These are phyloP conservation scores for Acrocephalus kingi DNA, from an alignment of 2,113 vertebrate species.

Conservation along the genomic window DNA sequence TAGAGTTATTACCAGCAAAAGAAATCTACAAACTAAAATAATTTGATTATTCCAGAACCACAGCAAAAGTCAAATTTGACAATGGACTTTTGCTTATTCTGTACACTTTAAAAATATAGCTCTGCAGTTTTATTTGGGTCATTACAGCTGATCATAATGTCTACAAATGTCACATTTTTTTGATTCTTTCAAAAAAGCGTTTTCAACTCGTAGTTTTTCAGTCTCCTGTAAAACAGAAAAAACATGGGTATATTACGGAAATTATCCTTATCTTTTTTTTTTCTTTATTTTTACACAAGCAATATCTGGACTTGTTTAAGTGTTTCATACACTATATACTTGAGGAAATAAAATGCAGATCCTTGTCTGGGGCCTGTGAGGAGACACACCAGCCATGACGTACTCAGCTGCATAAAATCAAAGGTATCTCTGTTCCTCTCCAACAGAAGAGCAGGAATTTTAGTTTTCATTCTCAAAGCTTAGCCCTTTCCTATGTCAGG, in stretches of 20 bases:
- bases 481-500: not conserved
- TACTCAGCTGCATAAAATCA: not conserved
- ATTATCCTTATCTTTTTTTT: not conserved
- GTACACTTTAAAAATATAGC: not conserved
- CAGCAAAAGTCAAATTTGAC: not conserved
- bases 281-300: not conserved
- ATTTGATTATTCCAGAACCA: not conserved
- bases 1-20: not conserved
- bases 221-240: slow-evolving; percentile 75
- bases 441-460: not conserved
- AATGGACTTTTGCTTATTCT: not conserved
- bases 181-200: slow-evolving; percentile 72
- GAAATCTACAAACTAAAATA: not conserved
- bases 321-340: not conserved
- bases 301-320: not conserved
- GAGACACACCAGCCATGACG: not conserved
- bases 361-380: not conserved
- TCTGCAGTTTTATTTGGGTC: not conserved
- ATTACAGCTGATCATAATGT: not conserved
- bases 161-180: slow-evolving; percentile 52
- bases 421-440: not conserved
- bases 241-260: not conserved
- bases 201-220: slow-evolving; percentile 82
- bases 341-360: not conserved
- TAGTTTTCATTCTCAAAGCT: not conserved